Evolutionary conservation across 2,113 vertebrate genomes (phyloP), one percentile per base, ranked within the genome.

Genomic region (Egretta garzetta): DNA sequence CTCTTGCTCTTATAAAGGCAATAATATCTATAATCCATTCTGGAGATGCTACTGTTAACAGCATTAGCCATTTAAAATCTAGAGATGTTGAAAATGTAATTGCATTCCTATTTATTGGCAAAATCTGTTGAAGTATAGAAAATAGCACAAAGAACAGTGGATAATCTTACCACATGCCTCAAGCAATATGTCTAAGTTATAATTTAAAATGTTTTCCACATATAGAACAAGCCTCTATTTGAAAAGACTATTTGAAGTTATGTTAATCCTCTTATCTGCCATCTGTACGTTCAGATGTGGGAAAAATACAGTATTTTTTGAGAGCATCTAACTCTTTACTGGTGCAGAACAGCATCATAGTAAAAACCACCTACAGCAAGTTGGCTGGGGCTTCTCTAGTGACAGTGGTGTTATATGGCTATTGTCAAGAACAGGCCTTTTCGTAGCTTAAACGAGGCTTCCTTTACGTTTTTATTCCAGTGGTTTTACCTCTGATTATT

Each of bases 251-350:
- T 86, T 91, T 90, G 89, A 95, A 96, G 75, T 91, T 74, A 74
- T 91, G 89, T 84, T 93, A 88, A 96, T 96, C 28, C 43, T 86
- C 55, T 90, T 96, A 91, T 72, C 86, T 97, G 9, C 47, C 80
- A 87, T 91, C 95, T 81, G 27, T 74, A 71, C 32, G 81, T 41
- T 71, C 56, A 81, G 77, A 95, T 90, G 56, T 92, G 60, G 30
- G n/a, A 88, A 84, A 47, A 91, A 37, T 3, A 24, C 22, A 68
- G 28, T 22, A 16, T 70, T 84, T 81, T 37, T 74, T 70, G 37
- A 63, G 28, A 81, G 17, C 55, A 35, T 88, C 68, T 60, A 37
- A 60, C 22, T 71, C 26, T 23, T 74, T 19, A n/a, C 32, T 87
- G 68, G 15, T 87, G 73, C 75, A 77, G 64, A 93, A 50, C 3